phyloP scores from a whole-genome alignment of 2,888 invertebrate species.

The Cepaea hortensis region DNA sequence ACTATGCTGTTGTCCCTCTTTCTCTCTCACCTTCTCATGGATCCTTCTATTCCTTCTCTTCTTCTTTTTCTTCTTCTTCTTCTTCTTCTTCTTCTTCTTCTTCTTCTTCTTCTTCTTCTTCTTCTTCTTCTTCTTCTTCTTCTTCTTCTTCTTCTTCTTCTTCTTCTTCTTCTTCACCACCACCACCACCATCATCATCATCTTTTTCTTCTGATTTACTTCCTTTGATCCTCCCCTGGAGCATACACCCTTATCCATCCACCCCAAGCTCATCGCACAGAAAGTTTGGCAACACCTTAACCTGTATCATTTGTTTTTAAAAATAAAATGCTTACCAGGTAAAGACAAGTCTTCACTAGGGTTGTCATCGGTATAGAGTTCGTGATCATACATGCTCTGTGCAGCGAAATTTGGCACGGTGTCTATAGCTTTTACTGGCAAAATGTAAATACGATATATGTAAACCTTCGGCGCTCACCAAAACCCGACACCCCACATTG shows the following conservation, averaged over 20 bases:
- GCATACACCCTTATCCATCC: too few species aligned
- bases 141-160: not conserved
- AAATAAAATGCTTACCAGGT: too few species aligned
- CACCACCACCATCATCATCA: not conserved
- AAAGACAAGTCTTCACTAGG: too few species aligned
- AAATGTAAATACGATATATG: too few species aligned
- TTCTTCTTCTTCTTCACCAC: not conserved
- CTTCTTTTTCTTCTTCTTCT: conserved; percentile 45
- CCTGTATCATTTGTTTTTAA: too few species aligned
- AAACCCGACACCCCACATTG: too few species aligned
- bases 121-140: not conserved
- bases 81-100: conserved; percentile 31
- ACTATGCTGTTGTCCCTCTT: not conserved
- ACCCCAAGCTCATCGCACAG: too few species aligned
- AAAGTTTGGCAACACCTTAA: too few species aligned
- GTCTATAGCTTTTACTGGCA: too few species aligned
- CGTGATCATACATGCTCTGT: not conserved
- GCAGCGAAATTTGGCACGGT: not conserved
- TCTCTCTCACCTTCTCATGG: too few species aligned
- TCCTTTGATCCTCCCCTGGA: too few species aligned
- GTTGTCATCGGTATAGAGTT: not conserved
- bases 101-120: conserved; percentile 1
- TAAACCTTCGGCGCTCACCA: too few species aligned
- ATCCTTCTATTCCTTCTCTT: not conserved
- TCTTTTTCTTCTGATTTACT: not conserved